These are phyloP conservation scores for Scaptomyza graminum DNA, from an alignment of 1,140 invertebrate genomes.

Conservation along the genomic window DNA sequence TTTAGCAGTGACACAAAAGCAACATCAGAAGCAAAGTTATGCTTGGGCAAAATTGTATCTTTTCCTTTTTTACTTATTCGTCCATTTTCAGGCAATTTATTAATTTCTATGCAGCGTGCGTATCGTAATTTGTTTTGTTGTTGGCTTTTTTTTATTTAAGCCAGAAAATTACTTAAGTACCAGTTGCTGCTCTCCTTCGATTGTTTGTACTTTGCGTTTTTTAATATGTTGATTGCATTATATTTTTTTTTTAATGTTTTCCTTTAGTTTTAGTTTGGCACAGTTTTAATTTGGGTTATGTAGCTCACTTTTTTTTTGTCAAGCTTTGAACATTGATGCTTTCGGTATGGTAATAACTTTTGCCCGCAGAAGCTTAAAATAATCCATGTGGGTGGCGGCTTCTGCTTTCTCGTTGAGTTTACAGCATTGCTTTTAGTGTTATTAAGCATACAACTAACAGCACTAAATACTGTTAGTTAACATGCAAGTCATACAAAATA, in stretches of 20 bases:
- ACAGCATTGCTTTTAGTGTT: no score
- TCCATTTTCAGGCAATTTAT: slow-evolving; percentile 63
- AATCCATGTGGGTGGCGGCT: no score
- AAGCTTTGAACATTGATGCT: no score
- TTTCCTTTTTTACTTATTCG: neutral
- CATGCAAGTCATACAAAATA: no score
- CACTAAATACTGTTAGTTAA: no score
- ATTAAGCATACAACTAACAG: no score
- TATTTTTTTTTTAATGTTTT: slow-evolving; percentile 20
- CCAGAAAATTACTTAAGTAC: slow-evolving; percentile 57
- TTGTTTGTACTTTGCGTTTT: slow-evolving; percentile 70
- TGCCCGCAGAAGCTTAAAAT: no score
- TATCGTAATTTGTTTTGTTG: slow-evolving; percentile 65
- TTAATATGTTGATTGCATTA: slow-evolving; percentile 77
- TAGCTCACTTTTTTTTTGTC: neutral
- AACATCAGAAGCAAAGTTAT: slow-evolving; percentile 41
- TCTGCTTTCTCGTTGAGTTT: no score
- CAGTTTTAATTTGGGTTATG: slow-evolving; percentile 5
- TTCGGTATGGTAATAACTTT: no score
- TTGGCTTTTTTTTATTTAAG: slow-evolving; percentile 34
- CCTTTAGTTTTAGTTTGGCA: neutral
- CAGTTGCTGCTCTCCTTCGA: slow-evolving; percentile 58
- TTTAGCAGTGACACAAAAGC: slow-evolving; percentile 30
- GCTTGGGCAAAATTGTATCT: slow-evolving; percentile 29
- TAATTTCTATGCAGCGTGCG: slow-evolving; percentile 77